Conservation (phyloP, 2,113 vertebrate genomes). For the Centropus unirufus region DNA sequence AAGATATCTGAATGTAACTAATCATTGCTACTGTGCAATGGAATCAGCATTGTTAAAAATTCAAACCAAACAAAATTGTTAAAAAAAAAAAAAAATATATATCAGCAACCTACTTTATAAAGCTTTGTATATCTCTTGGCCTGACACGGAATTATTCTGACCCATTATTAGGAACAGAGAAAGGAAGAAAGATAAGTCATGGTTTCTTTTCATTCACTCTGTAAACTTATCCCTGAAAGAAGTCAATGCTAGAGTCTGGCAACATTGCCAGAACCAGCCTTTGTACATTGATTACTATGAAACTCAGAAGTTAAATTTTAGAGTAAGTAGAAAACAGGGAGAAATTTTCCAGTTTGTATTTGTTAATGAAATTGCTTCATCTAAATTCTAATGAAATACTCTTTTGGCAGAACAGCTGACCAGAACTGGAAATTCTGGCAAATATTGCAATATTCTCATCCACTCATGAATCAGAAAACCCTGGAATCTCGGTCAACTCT, state of each 20-base stretch:
- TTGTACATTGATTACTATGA: neutral
- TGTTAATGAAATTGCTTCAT: constrained; percentile 10
- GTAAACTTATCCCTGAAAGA: neutral
- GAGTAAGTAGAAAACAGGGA: neutral
- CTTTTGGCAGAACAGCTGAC: constrained; percentile 1
- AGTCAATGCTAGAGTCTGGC: neutral
- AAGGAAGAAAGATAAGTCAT: neutral
- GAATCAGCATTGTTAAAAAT: neutral
- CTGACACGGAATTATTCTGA: neutral
- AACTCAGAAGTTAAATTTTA: neutral
- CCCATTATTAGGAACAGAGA: neutral
- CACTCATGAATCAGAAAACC: neutral
- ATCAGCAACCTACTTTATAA: neutral
- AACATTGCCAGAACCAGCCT: rapidly evolving
- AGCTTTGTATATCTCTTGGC: neutral
- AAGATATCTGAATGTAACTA: neutral
- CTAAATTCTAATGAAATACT: neutral
- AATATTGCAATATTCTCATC: neutral
- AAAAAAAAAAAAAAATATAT: neutral
- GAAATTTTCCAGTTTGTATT: neutral
- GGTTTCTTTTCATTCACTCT: neutral
- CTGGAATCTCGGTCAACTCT: neutral
- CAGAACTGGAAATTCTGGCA: constrained; percentile 17
- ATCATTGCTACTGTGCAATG: neutral
- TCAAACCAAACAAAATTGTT: neutral